These are phyloP conservation scores for Tenodera sinensis DNA, from an alignment of 2,888 invertebrate species.

Conservation along the genomic window DNA sequence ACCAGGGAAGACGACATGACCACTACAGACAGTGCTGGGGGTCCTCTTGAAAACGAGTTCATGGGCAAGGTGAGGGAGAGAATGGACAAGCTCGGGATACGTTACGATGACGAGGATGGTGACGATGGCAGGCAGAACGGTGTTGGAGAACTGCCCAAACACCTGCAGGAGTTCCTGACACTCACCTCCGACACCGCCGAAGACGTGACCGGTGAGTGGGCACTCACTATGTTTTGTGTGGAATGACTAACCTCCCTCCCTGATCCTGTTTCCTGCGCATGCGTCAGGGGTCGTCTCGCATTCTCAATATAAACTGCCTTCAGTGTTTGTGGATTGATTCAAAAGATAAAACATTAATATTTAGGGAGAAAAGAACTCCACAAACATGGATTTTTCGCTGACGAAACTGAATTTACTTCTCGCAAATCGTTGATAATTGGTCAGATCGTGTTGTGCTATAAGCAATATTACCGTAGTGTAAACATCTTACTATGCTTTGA, in stretches of 20 bases:
- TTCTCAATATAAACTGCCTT: no score
- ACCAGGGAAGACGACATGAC: constrained; percentile 2
- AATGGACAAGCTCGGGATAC: constrained; percentile 64
- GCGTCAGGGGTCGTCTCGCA: no score
- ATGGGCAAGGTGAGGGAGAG: constrained; percentile 71
- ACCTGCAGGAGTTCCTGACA: constrained; percentile 74
- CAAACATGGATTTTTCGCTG: no score
- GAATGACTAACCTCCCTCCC: not conserved
- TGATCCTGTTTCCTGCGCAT: no score
- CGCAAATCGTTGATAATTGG: no score
- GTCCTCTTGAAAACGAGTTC: constrained; percentile 66
- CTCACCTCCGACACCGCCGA: constrained; percentile 50
- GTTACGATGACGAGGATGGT: constrained; percentile 41
- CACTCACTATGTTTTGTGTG: not conserved
- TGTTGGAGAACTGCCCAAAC: constrained; percentile 60
- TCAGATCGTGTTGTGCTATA: no score
- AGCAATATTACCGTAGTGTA: no score
- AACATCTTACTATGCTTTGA: no score
- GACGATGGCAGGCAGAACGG: constrained; percentile 44
- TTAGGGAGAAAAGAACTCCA: no score
- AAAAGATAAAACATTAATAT: no score
- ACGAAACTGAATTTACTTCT: no score
- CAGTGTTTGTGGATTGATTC: no score
- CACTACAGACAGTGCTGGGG: constrained; percentile 42
- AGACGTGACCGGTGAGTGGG: constrained; percentile 15